Evolutionary conservation across 2,888 invertebrate genomes (phyloP), one percentile per base, ranked within the genome.

Genomic region (Ennomos erosarius): DNA sequence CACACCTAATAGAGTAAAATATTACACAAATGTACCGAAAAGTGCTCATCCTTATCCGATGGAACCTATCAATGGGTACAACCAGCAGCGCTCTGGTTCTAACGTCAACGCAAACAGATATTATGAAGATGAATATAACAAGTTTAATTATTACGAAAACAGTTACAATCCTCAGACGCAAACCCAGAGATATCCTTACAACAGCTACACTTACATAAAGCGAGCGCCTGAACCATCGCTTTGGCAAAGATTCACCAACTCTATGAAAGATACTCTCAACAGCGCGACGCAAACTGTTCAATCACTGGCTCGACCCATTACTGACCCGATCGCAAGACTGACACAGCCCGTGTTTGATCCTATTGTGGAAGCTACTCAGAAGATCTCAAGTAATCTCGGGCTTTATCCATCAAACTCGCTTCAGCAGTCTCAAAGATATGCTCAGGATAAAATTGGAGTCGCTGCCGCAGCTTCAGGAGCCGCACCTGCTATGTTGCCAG

Each of bases 361-460:
- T 0, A 81, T 97, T 36, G 94, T 96, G 0, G 96, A 96, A 83
- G 96, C 96, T 0, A 95, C 96, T 0, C 96, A 96, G 9, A 96
- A 96, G 80, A 96, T 96, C 59, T 95, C 96, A 0, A 94, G 96
- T 67, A 96, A 96, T 79, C 88, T 96, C 43, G 96, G 96, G 1
- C 87, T 96, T 9, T 93, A 94, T 9, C 87, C 85, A 0, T 81
- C 88, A 1, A 88, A 90, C 63, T 81, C 89, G 3, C 79, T 89
- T 43, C 87, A 90, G 67, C 87, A 89, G 69, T 83, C 84, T 42
- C 92, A 90, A 67, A 90, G 83, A 55, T 90, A 92, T 53, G 92
- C 92, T 42, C 92, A 92, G 70, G 95, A 96, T 61, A 96, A 96
- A 80, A 92, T 96, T 9, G 96, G 95, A 1, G 93, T 94, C 2